phyloP scores from a whole-genome alignment of 2,888 invertebrate genomes.

The Epirrita christyi region DNA sequence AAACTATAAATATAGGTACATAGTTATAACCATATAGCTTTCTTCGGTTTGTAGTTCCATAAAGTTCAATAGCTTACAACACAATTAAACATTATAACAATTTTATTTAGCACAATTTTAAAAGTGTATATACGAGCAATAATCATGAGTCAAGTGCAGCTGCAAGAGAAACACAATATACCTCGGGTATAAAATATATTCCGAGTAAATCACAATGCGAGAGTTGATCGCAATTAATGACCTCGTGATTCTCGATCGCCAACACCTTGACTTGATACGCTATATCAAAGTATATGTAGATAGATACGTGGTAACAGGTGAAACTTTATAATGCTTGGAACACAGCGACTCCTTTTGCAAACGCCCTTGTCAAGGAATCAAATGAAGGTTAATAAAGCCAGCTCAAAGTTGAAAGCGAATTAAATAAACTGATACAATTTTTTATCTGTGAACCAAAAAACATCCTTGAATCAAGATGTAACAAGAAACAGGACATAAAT shows the following conservation, averaged over 20 bases:
- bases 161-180: constrained; percentile 45
- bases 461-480: too few species aligned
- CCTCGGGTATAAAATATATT: constrained; percentile 44
- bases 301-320: constrained; percentile 17
- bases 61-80: too few species aligned
- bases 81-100: constrained; percentile 2
- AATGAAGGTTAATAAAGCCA: constrained; percentile 16
- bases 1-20: too few species aligned
- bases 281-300: constrained; percentile 9
- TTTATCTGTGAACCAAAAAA: too few species aligned
- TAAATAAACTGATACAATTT: background rate
- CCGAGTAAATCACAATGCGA: constrained; percentile 72
- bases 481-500: background rate
- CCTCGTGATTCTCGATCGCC: constrained; percentile 48
- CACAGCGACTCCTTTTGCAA: constrained; percentile 10
- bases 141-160: constrained; percentile 76
- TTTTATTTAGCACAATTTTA: constrained; percentile 33
- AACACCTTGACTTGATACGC: constrained; percentile 35
- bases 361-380: constrained; percentile 17
- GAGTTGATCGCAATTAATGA: constrained; percentile 66
- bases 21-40: too few species aligned
- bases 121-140: constrained; percentile 44
- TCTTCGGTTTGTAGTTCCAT: too few species aligned
- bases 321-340: constrained; percentile 7
- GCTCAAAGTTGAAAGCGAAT: constrained; percentile 2